phyloP scores from a whole-genome alignment of 1,140 invertebrate species.

The Chelonus insularis region DNA sequence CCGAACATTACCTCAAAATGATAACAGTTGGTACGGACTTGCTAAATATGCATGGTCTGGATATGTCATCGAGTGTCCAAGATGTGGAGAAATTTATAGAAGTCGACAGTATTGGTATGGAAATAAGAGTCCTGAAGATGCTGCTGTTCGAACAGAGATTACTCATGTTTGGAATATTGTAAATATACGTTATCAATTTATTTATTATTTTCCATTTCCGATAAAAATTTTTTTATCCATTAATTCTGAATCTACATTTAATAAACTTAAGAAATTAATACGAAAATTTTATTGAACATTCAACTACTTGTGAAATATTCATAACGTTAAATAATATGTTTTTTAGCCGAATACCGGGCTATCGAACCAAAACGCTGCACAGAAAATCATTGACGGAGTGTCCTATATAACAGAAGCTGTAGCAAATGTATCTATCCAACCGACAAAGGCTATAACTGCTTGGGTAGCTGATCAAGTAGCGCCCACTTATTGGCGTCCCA shows the following conservation, averaged over 20 bases:
- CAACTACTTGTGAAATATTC: no score
- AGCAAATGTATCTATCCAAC: slow-evolving; percentile 69
- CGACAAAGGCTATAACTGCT: slow-evolving; percentile 69
- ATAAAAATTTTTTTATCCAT: no score
- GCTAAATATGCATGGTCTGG: slow-evolving; percentile 82
- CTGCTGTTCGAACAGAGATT: slow-evolving; percentile 70
- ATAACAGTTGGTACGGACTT: slow-evolving; percentile 72
- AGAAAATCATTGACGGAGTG: slow-evolving; percentile 76
- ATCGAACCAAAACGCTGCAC: slow-evolving; percentile 70
- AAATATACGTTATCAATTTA: slow-evolving; percentile 41
- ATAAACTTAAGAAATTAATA: no score
- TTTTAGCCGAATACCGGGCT: slow-evolving; percentile 40
- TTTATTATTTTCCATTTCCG: no score
- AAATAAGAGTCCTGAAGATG: slow-evolving; percentile 75
- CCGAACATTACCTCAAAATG: slow-evolving; percentile 64
- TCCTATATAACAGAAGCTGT: slow-evolving; percentile 73
- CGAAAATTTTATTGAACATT: no score
- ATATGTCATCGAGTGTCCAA: slow-evolving; percentile 78
- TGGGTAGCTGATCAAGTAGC: slow-evolving; percentile 78
- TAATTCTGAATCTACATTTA: no score
- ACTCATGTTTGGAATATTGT: slow-evolving; percentile 82
- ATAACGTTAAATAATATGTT: slow-evolving; percentile 42
- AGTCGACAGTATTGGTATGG: slow-evolving; percentile 86
- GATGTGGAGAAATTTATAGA: slow-evolving; percentile 81
- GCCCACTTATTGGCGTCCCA: slow-evolving; percentile 81